phyloP scores from a whole-genome alignment of 2,113 vertebrate genomes.

The Embiotoca jacksoni region DNA sequence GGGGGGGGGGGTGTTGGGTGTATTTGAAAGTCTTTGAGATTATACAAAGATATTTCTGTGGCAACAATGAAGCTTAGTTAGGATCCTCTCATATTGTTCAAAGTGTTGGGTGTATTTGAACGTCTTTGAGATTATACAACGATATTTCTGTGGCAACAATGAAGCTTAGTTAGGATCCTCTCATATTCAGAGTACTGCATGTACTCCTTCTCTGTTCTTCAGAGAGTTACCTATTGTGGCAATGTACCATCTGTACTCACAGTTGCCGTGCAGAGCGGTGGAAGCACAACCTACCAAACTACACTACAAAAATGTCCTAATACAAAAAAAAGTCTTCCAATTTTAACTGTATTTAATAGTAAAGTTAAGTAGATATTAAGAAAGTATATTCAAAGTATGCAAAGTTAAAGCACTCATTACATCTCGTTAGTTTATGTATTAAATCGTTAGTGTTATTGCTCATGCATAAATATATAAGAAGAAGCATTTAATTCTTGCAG shows the following conservation, averaged over 20 bases:
- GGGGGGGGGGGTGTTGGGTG: constrained; percentile 22
- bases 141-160: constrained; percentile 52
- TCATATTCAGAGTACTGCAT: constrained; percentile 36
- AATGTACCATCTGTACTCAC: constrained; percentile 7
- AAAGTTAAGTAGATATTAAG: background rate
- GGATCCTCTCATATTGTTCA: constrained; percentile 28
- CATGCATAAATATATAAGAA: background rate
- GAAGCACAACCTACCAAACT: background rate
- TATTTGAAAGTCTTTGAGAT: constrained; percentile 53
- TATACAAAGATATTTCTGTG: constrained; percentile 38
- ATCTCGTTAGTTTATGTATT: background rate
- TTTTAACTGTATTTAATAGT: no score
- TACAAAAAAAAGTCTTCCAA: background rate
- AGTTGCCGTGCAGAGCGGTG: background rate
- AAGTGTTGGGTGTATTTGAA: constrained; percentile 22
- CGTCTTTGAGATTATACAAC: constrained; percentile 16
- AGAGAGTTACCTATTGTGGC: constrained; percentile 22
- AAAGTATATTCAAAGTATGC: background rate
- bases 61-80: constrained; percentile 51
- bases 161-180: constrained; percentile 37
- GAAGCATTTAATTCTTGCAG: background rate
- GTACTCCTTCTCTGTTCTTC: constrained; percentile 22
- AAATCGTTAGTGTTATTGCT: background rate
- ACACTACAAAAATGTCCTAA: no score
- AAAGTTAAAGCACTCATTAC: background rate